Evolutionary conservation across 2,797 vertebrate genomes (phyloP), one percentile per base, ranked within the genome.

Genomic region (Cryptoprocta ferox): DNA sequence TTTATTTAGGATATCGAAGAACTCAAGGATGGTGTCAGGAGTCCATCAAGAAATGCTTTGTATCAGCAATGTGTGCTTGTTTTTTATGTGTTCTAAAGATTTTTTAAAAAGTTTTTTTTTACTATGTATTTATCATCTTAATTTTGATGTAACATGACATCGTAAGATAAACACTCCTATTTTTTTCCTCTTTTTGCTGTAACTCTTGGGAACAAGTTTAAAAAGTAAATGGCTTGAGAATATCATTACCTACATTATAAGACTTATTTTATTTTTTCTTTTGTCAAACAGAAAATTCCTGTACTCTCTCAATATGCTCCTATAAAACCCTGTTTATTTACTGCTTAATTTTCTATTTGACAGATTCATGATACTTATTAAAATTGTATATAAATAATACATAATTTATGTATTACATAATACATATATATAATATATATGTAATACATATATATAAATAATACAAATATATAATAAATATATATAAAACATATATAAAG

Each of bases 181-280:
- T 11, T 45, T 45, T 59, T 93, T 37, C 19, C 50, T 80, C 53
- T 86, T 45, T 70, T 53, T 84, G 13, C 48, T 66, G 80, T 70
- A 75, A 70, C 37, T 35, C 30, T 32, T 76, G 73, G 32, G 53
- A 89, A 96, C 6, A 87, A 88, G 32, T 65, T 81, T 78, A 84
- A 92, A 73, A 96, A 90, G 19, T 89, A 96, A 96, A 96, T 56
- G 88, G 21, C 45, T 84, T 87, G 76, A 70, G 32, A 35, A 79
- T 35, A 61, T 13, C 10, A 16, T 95, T 93, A 65, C 12, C 78
- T 80, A 59, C 18, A 56, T 94, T 89, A 18, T 1, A 70, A 63
- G 24, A 5, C 19, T 83, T 39, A 68, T 37, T 73, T 66, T 45
- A 2, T 21, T 28, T 79, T 50, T 94, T 63, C 14, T 79, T 24